Percentiles rank a stretch among this genome's conserved stretches.
Conservation (phyloP, 1,140 invertebrate genomes). For the Drosophila ironensis region DNA sequence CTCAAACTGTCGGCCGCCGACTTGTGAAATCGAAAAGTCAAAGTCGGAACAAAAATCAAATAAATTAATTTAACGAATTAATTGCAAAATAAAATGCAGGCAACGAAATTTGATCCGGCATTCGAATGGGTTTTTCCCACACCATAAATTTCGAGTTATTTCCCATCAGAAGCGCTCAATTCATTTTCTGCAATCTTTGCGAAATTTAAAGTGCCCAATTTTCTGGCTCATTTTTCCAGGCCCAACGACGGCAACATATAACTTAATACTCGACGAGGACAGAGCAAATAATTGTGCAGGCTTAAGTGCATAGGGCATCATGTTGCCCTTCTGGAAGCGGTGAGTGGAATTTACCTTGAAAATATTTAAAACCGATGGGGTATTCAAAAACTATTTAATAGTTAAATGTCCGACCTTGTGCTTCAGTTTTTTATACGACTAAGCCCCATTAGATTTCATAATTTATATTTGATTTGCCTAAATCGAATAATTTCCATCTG, state of each 20-base stretch:
- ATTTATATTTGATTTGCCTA: too few species aligned
- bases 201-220: slow-evolving; percentile 59
- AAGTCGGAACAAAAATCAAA: background rate
- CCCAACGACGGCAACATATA: slow-evolving; percentile 68
- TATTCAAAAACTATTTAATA: background rate
- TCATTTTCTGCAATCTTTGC: slow-evolving; percentile 14
- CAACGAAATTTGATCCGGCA: background rate
- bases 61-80: background rate
- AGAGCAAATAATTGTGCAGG: slow-evolving; percentile 58
- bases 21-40: background rate
- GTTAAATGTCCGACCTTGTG: too few species aligned
- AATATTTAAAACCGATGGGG: background rate
- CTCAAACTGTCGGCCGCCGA: slow-evolving; percentile 42
- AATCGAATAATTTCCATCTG: too few species aligned
- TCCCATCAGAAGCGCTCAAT: background rate
- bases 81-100: background rate
- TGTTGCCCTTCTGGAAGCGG: slow-evolving; percentile 82
- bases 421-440: too few species aligned
- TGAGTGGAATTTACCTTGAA: slow-evolving; percentile 31
- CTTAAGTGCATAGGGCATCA: slow-evolving; percentile 68
- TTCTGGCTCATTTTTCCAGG: slow-evolving; percentile 61
- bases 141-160: background rate
- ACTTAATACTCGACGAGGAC: slow-evolving; percentile 59
- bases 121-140: slow-evolving; percentile 4
- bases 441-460: too few species aligned